Percentiles rank a stretch among this genome's conserved stretches.
Evolutionary conservation across 2,113 vertebrate genomes (phyloP).

Genomic region (Microcebus tavaratra): DNA sequence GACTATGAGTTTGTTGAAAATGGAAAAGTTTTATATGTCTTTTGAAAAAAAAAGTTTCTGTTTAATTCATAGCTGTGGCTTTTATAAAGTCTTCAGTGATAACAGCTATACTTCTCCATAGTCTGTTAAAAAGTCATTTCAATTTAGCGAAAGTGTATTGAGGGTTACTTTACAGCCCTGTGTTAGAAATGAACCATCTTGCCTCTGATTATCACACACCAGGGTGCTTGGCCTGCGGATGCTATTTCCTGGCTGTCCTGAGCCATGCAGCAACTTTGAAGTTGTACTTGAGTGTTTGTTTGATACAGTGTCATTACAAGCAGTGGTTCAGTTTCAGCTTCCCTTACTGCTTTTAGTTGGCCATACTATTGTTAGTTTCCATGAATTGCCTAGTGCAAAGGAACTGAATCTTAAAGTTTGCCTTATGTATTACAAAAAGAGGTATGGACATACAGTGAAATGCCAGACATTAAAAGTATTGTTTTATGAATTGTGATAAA

Average conservation of each 20-base stretch:
- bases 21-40: not conserved
- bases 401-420: not conserved
- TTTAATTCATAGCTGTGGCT: not conserved
- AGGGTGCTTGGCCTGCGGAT: not conserved
- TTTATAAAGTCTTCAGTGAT: conserved; percentile 6
- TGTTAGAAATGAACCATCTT: not conserved
- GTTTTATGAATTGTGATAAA: not conserved
- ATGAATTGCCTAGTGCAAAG: not conserved
- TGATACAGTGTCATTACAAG: not conserved
- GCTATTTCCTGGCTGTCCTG: not conserved
- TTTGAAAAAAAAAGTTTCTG: not conserved
- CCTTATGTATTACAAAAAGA: not conserved
- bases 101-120: not conserved
- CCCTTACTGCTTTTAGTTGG: not conserved
- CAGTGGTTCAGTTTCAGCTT: not conserved
- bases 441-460: not conserved
- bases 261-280: not conserved
- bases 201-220: not conserved
- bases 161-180: not conserved
- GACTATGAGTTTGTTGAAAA: not conserved
- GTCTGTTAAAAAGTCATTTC: not conserved
- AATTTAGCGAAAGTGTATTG: not conserved
- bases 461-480: not conserved
- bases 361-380: not conserved
- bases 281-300: not conserved